Conservation (phyloP, 2,113 vertebrate species). For the Loxodonta africana region DNA sequence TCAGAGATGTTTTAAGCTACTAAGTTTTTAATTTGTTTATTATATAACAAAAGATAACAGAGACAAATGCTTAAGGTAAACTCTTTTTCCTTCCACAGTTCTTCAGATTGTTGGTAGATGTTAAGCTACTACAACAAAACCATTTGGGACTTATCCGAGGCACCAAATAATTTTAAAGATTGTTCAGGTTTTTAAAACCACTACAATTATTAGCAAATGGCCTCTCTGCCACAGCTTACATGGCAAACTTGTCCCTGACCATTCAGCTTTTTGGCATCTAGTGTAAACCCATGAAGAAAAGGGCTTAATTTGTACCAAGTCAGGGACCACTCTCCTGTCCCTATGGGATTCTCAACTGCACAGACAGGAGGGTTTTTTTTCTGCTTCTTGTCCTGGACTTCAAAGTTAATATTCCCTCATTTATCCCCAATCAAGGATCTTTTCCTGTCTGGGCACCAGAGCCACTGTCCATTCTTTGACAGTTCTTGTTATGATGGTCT, state of each 20-base stretch:
- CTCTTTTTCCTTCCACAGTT: neutral
- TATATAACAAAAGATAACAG: neutral
- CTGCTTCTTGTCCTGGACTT: neutral
- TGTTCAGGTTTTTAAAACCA: slow-evolving; percentile 9
- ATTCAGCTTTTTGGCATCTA: neutral
- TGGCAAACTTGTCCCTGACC: neutral
- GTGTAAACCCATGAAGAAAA: neutral
- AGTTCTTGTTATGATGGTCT: neutral
- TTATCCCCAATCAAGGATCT: neutral
- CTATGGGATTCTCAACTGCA: neutral
- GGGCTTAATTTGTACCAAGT: neutral
- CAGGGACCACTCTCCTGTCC: neutral
- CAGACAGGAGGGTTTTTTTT: neutral
- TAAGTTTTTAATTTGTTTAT: neutral
- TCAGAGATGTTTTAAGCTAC: neutral
- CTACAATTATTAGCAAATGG: neutral
- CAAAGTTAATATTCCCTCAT: neutral
- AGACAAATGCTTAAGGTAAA: neutral
- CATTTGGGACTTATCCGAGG: neutral
- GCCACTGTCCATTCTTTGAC: neutral
- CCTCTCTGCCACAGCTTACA: neutral
- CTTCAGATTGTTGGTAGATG: neutral
- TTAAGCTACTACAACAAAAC: neutral
- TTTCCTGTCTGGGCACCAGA: neutral
- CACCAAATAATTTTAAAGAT: slow-evolving; percentile 1